phyloP scores from a whole-genome alignment of 2,113 vertebrate genomes.

The Ophthalmotilapia sp. region DNA sequence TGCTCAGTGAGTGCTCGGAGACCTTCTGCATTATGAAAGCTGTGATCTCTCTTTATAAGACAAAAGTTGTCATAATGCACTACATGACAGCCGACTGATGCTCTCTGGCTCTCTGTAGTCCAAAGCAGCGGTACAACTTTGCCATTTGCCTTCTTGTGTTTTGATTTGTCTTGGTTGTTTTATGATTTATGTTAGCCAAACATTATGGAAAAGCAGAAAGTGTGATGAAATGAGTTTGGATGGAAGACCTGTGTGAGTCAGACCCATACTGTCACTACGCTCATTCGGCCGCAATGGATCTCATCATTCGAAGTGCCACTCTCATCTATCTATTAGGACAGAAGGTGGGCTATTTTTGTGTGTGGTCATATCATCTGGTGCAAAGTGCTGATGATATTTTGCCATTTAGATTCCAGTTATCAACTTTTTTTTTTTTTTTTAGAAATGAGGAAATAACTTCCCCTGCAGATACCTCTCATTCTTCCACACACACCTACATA shows the following conservation, averaged over 20 bases:
- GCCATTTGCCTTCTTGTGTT: background rate
- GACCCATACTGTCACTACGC: background rate
- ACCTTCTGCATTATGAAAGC: background rate
- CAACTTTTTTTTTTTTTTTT: background rate
- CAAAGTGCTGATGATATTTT: slow-evolving; percentile 17
- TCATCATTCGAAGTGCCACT: background rate
- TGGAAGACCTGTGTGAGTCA: background rate
- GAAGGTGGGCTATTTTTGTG: slow-evolving; percentile 10
- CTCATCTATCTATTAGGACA: slow-evolving; percentile 7
- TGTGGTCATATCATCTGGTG: background rate
- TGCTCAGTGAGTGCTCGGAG: background rate
- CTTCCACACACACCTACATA: background rate
- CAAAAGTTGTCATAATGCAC: background rate
- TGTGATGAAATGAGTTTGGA: slow-evolving; percentile 29
- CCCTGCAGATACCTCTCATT: background rate
- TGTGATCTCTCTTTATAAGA: slow-evolving; percentile 2
- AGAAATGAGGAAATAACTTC: background rate
- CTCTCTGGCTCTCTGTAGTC: background rate
- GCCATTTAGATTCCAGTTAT: background rate
- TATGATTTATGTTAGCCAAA: background rate
- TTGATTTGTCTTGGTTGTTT: background rate
- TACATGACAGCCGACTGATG: background rate
- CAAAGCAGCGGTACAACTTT: background rate
- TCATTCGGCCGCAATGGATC: slow-evolving; percentile 6
- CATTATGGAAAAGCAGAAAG: slow-evolving; percentile 7